A percentile compares a stretch with the other conserved stretches of the same genome.
Conservation (phyloP, 2,888 invertebrate genomes). For the Schrankia costaestrigalis region DNA sequence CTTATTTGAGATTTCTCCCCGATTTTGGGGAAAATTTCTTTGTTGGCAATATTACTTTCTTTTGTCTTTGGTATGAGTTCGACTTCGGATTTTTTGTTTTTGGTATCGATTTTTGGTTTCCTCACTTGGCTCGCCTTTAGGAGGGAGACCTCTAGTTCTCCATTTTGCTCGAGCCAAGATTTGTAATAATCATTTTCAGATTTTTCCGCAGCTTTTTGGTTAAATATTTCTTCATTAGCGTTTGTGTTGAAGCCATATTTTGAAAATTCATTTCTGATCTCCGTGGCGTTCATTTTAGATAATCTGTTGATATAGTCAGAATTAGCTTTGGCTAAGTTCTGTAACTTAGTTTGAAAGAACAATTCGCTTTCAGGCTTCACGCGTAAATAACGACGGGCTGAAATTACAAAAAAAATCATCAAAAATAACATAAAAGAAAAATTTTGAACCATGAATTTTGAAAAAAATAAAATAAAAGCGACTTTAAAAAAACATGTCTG, state of each 20-base stretch:
- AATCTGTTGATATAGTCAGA: constrained; percentile 61
- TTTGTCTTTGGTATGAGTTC: constrained; percentile 66
- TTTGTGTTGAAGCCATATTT: constrained; percentile 68
- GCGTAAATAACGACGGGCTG: constrained; percentile 56
- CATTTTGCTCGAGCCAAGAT: constrained; percentile 74
- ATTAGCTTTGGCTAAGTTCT: constrained; percentile 61
- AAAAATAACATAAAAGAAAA: background rate
- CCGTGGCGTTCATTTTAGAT: constrained; percentile 64
- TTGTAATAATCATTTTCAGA: constrained; percentile 72
- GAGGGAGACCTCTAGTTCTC: constrained; percentile 71
- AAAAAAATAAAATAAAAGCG: constrained; percentile 32
- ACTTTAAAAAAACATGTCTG: constrained; percentile 76
- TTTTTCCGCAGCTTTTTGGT: constrained; percentile 46
- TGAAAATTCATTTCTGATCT: constrained; percentile 65
- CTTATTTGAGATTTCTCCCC: constrained; percentile 57
- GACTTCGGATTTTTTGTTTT: constrained; percentile 63
- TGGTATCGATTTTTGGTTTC: constrained; percentile 47
- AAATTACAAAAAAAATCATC: constrained; percentile 15
- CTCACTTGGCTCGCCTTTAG: constrained; percentile 61
- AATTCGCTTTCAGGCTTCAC: constrained; percentile 73
- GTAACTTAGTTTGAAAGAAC: constrained; percentile 66
- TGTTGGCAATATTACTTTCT: constrained; percentile 42
- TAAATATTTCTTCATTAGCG: constrained; percentile 40
- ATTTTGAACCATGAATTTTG: constrained; percentile 72
- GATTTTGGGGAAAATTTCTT: constrained; percentile 50